Percentiles rank a stretch among this genome's conserved stretches.
Conservation (phyloP, 2,797 vertebrate species). For the Ctenosaura bakeri region DNA sequence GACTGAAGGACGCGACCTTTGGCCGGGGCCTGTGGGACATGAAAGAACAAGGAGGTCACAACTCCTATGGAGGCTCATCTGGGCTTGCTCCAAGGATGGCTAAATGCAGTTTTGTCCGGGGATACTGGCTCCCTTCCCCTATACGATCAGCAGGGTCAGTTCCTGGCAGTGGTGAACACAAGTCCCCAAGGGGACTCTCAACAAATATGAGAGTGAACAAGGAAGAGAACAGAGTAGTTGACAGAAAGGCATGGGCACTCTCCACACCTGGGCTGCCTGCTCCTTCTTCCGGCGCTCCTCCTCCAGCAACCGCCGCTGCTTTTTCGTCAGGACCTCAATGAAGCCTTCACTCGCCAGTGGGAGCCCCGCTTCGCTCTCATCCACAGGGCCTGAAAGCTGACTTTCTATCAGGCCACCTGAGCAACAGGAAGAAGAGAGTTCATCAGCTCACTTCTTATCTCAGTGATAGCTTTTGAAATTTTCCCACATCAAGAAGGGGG, state of each 20-base stretch:
- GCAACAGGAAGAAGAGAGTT: constrained; percentile 1
- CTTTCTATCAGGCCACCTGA: constrained; percentile 81
- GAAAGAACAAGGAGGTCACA: background rate
- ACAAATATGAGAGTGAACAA: no score
- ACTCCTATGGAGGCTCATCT: background rate
- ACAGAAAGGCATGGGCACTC: no score
- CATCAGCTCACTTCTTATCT: background rate
- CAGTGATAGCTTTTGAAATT: background rate
- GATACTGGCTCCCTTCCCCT: background rate
- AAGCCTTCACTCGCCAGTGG: constrained; percentile 86
- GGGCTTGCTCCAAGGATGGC: background rate
- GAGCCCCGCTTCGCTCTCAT: constrained; percentile 85
- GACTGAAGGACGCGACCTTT: constrained; percentile 91
- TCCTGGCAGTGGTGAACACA: background rate
- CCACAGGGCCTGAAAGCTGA: constrained; percentile 73
- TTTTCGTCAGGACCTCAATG: constrained; percentile 94
- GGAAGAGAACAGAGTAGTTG: no score
- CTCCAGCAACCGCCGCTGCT: constrained; percentile 92
- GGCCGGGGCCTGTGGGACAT: constrained; percentile 82
- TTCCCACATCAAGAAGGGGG: no score
- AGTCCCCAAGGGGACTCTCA: no score
- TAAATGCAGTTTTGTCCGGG: background rate
- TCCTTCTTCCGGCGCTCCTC: constrained; percentile 96
- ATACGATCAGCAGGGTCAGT: background rate
- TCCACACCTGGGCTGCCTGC: constrained; percentile 85